phyloP scores from a whole-genome alignment of 2,888 invertebrate genomes.

The Drosophila emarginata region DNA sequence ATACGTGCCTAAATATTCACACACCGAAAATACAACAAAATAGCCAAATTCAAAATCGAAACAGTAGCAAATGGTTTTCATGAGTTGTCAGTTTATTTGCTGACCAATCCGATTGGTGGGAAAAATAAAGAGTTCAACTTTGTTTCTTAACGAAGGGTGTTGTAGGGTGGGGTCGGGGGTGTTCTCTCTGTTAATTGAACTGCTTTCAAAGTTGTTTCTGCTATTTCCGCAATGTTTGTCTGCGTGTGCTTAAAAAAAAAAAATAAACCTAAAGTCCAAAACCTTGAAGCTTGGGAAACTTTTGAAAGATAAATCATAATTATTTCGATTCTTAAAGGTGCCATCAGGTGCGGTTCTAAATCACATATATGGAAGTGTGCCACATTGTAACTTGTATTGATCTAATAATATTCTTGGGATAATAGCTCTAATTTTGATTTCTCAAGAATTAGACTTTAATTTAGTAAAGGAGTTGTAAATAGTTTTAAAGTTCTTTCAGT shows the following conservation, averaged over 20 bases:
- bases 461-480: too few relatives aligned
- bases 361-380: neutral
- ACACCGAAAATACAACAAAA: conserved; percentile 20
- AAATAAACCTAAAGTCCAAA: conserved; percentile 47
- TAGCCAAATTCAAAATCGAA: conserved; percentile 21
- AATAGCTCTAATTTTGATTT: too few relatives aligned
- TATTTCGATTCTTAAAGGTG: conserved; percentile 7
- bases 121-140: conserved; percentile 41
- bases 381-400: too few relatives aligned
- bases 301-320: neutral
- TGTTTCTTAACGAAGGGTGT: neutral
- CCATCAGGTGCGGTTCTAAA: neutral
- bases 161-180: neutral
- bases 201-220: conserved; percentile 34
- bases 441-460: too few relatives aligned
- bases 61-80: conserved; percentile 29
- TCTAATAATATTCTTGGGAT: neutral
- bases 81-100: conserved; percentile 24
- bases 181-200: conserved; percentile 68
- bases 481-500: too few relatives aligned
- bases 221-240: conserved; percentile 52
- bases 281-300: conserved; percentile 67
- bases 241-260: conserved; percentile 35
- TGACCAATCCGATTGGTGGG: conserved; percentile 50
- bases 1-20: conserved; percentile 30